Evolutionary conservation across 1,140 invertebrate species (phyloP).

Genomic region (Calliphora vicina): DNA sequence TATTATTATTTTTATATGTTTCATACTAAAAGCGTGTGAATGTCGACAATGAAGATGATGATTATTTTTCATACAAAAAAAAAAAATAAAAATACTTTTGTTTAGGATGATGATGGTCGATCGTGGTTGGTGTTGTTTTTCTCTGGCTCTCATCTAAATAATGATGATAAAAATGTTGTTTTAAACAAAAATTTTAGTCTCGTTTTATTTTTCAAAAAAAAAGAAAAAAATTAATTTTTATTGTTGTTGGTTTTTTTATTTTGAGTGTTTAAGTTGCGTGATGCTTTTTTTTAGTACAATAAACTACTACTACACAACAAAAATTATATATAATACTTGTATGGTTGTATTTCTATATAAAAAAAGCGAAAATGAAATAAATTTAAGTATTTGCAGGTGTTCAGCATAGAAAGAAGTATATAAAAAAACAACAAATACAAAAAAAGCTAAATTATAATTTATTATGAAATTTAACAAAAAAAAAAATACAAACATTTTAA

Average conservation of each 20-base stretch:
- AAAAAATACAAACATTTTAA: not conserved
- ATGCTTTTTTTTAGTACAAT: conserved; percentile 17
- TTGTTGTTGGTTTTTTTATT: not conserved
- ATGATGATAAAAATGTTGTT: conserved; percentile 10
- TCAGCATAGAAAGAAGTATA: conserved; percentile 57
- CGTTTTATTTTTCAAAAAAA: not conserved
- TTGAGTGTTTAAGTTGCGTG: not conserved
- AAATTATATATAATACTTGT: not conserved
- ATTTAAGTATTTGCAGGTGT: conserved; percentile 63
- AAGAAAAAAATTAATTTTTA: not conserved
- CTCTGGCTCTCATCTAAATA: not conserved
- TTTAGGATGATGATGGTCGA: not conserved
- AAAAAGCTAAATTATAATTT: conserved; percentile 9
- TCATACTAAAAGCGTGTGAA: conserved; percentile 2
- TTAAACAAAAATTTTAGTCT: conserved; percentile 7
- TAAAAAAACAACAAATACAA: conserved; percentile 13
- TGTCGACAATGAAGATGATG: conserved; percentile 5
- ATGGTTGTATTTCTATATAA: not conserved
- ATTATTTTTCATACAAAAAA: conserved; percentile 3
- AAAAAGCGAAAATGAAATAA: conserved; percentile 43
- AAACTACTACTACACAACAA: not conserved
- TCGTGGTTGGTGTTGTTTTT: not conserved
- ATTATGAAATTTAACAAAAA: conserved; percentile 15
- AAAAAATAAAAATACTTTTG: not conserved
- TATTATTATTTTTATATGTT: not conserved